Base-by-base conservation (phyloP, 2,888 invertebrate species). In the Eretmocerus hayati region DNA sequence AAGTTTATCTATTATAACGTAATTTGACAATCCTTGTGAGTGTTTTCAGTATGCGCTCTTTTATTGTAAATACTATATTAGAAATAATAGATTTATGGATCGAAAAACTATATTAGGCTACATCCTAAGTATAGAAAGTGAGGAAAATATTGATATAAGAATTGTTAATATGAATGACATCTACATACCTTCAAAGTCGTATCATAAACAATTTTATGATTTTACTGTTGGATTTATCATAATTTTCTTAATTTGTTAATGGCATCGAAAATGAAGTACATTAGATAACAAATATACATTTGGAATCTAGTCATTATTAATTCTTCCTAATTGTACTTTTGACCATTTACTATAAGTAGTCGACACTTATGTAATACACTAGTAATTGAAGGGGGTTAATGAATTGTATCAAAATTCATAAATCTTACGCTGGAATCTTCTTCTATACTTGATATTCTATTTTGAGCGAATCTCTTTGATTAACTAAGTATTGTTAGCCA, bases 21-120 rank as follows among this genome's bases (percentile, higher is more conserved):
- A 50, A 50, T 50, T 48, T 53, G 53, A 53, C 53, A 53, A 53
- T 53, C 53, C 53, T 47, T 53, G 53, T 53, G 50, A 45, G 50
- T 50, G 50, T 53, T 48, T 53, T 53, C 37, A 50, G 45, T 50
- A 50, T 53, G 48, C 42, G 48, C 44, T 53, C 35, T 50, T 48
- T 50, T 50, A 53, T 42, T 53, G 53, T 53, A 53, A 53, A 53
- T 53, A 52, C 26, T 46, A 49, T 46, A n/a, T n/a, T n/a, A n/a
- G n/a, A n/a, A n/a, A n/a, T 40, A 39, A 47, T 41, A 52, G 41
- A 26, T 32, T 33, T 50, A 45, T 44, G 43, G 40, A 44, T 49
- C 44, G 19, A 46, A 45, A n/a, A n/a, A n/a, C n/a, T n/a, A n/a
- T 50, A 47, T 36, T 42, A 43, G 41, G 31, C 36, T 42, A 41